These are phyloP conservation scores for Catharus minimus DNA, from an alignment of 2,113 vertebrate genomes.

Conservation along the genomic window DNA sequence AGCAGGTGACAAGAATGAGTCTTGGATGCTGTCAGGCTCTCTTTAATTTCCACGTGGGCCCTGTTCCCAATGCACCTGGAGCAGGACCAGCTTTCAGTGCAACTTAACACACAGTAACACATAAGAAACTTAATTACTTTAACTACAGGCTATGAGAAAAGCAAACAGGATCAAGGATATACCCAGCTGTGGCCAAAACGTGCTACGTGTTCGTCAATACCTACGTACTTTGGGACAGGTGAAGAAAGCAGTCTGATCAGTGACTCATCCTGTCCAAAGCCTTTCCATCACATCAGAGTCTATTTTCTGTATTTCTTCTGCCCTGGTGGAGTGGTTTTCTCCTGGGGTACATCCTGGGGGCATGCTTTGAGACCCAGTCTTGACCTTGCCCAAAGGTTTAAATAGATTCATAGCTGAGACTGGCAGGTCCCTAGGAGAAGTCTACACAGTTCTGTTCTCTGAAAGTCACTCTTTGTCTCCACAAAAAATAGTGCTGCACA, in stretches of 20 bases:
- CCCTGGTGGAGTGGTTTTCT: not conserved
- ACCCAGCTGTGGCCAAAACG: accelerated
- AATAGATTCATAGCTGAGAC: not conserved
- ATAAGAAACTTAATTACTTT: not conserved
- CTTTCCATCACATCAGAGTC: not conserved
- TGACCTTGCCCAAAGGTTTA: not conserved
- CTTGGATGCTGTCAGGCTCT: not conserved
- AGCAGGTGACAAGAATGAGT: accelerated
- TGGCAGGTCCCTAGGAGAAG: not conserved
- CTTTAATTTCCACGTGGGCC: not conserved
- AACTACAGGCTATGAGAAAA: conserved; percentile 18
- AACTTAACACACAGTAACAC: not conserved
- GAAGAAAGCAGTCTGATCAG: not conserved
- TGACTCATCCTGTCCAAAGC: not conserved
- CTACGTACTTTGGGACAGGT: not conserved
- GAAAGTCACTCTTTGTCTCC: not conserved
- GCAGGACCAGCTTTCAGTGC: not conserved
- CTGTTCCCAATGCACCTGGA: not conserved
- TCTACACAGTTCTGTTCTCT: not conserved
- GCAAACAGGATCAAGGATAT: conserved; percentile 13
- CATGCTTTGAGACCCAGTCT: not conserved
- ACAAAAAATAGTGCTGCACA: not conserved
- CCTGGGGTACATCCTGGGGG: not conserved
- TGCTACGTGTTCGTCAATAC: not conserved
- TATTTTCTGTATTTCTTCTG: not conserved